Percentiles rank a stretch among this genome's conserved stretches.
These are phyloP conservation scores for Melopsittacus undulatus DNA, from an alignment of 2,797 vertebrate genomes.

Conservation along the genomic window DNA sequence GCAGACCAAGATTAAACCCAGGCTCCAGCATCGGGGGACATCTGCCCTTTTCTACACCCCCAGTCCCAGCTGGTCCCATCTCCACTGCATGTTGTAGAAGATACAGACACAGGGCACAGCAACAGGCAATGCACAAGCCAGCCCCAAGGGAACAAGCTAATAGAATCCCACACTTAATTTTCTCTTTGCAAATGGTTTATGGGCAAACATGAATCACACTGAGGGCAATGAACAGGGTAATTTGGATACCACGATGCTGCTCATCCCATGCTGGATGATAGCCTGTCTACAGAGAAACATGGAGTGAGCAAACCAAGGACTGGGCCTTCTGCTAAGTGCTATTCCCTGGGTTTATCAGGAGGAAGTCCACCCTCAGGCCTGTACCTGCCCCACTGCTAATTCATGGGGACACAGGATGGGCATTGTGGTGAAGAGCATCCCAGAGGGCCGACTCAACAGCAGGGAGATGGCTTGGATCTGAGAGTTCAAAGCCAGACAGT, in stretches of 20 bases:
- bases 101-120: not conserved
- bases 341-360: not conserved
- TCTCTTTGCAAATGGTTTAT: not conserved
- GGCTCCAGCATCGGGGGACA: not conserved
- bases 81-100: not conserved
- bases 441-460: not conserved
- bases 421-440: not conserved
- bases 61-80: not conserved
- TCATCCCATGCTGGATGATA: not conserved
- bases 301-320: not conserved
- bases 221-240: not conserved
- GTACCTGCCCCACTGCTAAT: not conserved
- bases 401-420: not conserved
- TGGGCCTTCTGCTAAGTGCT: not conserved
- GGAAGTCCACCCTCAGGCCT: not conserved
- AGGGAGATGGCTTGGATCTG: not conserved
- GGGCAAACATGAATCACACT: not conserved
- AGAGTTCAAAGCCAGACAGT: not conserved
- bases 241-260: not conserved
- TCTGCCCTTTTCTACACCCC: not conserved
- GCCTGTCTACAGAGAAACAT: not conserved
- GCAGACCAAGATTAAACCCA: not conserved
- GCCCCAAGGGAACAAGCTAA: not conserved
- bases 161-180: not conserved
- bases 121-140: not conserved